Conservation (phyloP, 1,140 invertebrate species). For the Drosophila lacertosa region DNA sequence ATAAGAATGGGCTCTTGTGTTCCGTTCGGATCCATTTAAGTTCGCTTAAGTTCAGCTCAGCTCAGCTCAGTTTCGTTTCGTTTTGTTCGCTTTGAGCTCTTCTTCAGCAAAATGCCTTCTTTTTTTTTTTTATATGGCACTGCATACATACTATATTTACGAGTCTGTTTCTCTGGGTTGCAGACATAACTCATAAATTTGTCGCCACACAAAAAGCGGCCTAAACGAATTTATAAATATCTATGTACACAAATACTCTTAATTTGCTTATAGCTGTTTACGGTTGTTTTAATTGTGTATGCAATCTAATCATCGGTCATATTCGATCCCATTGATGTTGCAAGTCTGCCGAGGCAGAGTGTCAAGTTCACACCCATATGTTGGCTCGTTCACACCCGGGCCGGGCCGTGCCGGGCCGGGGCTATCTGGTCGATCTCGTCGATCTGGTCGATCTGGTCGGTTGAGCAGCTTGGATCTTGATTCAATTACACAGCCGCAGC, state of each 20-base stretch:
- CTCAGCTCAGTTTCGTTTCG: conserved; percentile 26
- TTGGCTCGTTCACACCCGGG: neutral
- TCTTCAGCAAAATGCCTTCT: conserved; percentile 46
- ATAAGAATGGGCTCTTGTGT: conserved; percentile 64
- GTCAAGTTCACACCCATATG: conserved; percentile 30
- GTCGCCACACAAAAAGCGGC: conserved; percentile 55
- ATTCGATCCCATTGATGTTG: no score
- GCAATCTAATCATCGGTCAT: no score
- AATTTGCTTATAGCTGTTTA: no score
- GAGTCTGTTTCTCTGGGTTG: conserved; percentile 18
- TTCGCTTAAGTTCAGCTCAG: conserved; percentile 11
- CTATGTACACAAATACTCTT: neutral
- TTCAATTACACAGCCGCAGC: conserved; percentile 48
- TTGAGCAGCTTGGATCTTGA: conserved; percentile 14
- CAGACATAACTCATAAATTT: conserved; percentile 53
- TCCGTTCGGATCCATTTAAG: neutral
- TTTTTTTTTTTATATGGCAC: conserved; percentile 28
- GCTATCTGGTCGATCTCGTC: neutral
- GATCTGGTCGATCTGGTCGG: conserved; percentile 23
- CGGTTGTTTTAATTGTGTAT: no score
- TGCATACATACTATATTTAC: conserved; percentile 34
- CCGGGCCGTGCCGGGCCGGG: no score
- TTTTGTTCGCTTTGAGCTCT: conserved; percentile 20
- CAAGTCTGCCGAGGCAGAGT: conserved; percentile 4
- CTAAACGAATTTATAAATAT: no score